A percentile compares a stretch with the other conserved stretches of the same genome.
phyloP scores from a whole-genome alignment of 2,113 vertebrate species.

The sheep (Ovis aries) region DNA sequence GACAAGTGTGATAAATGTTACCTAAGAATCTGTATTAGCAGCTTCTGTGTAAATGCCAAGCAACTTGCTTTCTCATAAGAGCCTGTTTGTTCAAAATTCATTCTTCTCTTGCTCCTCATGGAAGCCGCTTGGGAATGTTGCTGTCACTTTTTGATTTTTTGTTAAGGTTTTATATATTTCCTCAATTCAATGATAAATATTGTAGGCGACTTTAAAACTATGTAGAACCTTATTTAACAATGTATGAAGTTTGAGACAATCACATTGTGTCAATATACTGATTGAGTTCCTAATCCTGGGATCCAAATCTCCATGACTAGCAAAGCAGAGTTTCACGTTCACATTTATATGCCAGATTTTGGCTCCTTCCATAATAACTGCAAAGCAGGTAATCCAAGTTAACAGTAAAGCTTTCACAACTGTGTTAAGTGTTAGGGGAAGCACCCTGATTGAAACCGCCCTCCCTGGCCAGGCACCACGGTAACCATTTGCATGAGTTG shows the following conservation, averaged over 20 bases:
- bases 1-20: background rate
- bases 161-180: background rate
- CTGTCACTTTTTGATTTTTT: background rate
- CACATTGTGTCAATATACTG: background rate
- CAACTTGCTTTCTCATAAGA: background rate
- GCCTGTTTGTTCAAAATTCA: background rate
- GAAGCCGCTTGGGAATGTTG: too few species aligned
- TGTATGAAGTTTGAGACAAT: background rate
- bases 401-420: background rate
- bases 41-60: background rate
- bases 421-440: background rate
- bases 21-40: accelerated
- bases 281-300: background rate
- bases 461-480: too few species aligned
- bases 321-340: background rate
- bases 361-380: background rate
- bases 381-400: background rate
- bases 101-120: background rate
- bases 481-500: too few species aligned
- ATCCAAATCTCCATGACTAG: background rate
- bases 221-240: background rate
- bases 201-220: background rate
- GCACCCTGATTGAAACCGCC: background rate
- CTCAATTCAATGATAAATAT: background rate
- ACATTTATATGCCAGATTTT: background rate